Percentiles rank a stretch among this genome's conserved stretches.
These are phyloP conservation scores for Catharus bicknelli DNA, from an alignment of 2,113 vertebrate species.

Conservation along the genomic window DNA sequence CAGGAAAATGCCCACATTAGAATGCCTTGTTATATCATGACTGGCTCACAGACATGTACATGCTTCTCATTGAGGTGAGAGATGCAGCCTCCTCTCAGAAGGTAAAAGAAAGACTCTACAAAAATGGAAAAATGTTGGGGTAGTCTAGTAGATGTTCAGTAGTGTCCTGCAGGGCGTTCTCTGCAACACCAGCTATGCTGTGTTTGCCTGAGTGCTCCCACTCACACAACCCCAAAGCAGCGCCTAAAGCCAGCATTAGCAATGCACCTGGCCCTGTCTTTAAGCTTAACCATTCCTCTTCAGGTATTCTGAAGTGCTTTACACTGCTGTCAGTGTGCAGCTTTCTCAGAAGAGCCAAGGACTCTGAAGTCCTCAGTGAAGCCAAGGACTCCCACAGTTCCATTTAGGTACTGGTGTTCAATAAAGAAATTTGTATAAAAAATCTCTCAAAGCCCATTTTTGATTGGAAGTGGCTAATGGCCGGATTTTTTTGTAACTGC, in stretches of 20 bases:
- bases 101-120: neutral
- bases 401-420: neutral
- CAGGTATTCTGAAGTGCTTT: neutral
- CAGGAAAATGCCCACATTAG: neutral
- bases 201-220: neutral
- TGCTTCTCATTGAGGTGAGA: neutral
- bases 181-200: neutral
- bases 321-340: neutral
- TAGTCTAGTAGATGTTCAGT: rapidly evolving
- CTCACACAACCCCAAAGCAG: neutral
- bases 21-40: neutral
- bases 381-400: neutral
- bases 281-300: neutral
- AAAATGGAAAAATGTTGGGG: neutral
- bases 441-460: neutral
- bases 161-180: neutral
- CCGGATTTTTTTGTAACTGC: neutral
- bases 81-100: neutral
- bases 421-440: neutral
- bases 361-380: neutral
- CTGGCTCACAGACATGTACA: neutral
- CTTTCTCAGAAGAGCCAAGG: neutral
- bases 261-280: rapidly evolving
- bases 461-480: neutral
- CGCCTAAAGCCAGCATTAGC: neutral